Percentiles rank a stretch among this genome's conserved stretches.
Conservation (phyloP, 2,888 invertebrate species). For the Megastigmus dorsalis region DNA sequence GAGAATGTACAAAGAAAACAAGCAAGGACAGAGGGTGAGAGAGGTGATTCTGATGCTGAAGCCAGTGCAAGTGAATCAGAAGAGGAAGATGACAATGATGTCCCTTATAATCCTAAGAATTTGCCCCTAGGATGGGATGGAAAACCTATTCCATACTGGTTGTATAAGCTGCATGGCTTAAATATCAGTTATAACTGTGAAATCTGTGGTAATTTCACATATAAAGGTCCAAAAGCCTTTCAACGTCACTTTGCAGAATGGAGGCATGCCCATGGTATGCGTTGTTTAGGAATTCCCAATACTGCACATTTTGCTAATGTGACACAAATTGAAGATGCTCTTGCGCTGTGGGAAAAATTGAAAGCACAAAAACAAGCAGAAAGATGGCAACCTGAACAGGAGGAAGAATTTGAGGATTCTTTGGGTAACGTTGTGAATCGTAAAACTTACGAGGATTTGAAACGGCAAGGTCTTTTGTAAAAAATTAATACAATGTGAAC, state of each 20-base stretch:
- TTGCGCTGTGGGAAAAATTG: constrained; percentile 98
- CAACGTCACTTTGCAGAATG: constrained; percentile 98
- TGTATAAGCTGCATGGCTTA: constrained; percentile 98
- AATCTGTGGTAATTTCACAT: constrained; percentile 98
- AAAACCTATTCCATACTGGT: constrained; percentile 96
- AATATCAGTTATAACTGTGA: constrained; percentile 99
- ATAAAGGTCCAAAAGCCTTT: constrained; percentile 99
- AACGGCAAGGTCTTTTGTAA: constrained; percentile 96
- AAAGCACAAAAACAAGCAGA: constrained; percentile 96
- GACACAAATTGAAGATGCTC: constrained; percentile 97
- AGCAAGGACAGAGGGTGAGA: constrained; percentile 94
- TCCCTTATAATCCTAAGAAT: constrained; percentile 99
- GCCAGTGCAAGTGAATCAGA: constrained; percentile 88
- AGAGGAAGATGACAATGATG: constrained; percentile 93
- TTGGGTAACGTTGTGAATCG: constrained; percentile 98
- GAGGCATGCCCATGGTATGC: constrained; percentile 95
- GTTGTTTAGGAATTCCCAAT: constrained; percentile 98
- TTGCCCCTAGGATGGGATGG: constrained; percentile 99
- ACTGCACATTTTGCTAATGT: constrained; percentile 99
- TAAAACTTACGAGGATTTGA: constrained; percentile 98
- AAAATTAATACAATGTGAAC: constrained; percentile 14
- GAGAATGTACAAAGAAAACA: constrained; percentile 99
- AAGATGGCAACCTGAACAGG: constrained; percentile 96
- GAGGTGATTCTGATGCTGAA: constrained; percentile 93
- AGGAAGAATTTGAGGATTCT: constrained; percentile 99